A percentile compares a stretch with the other conserved stretches of the same genome.
Evolutionary conservation across 2,113 vertebrate genomes (phyloP).

Genomic region (Melanostigma gelatinosum): DNA sequence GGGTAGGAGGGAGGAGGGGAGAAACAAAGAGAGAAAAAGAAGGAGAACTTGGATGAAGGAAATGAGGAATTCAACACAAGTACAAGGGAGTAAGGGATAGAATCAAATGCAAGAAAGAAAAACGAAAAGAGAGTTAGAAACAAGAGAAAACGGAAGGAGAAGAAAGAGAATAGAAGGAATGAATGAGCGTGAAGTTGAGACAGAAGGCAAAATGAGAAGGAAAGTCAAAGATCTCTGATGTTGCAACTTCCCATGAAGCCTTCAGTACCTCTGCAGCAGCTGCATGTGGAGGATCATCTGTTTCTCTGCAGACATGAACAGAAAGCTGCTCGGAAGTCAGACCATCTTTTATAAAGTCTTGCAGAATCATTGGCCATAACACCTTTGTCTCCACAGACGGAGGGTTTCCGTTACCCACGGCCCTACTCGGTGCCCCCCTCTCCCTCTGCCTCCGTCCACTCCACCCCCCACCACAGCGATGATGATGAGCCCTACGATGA

Average conservation of each 20-base stretch:
- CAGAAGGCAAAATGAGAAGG: neutral
- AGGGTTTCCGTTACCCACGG: constrained; percentile 92
- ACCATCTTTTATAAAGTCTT: neutral
- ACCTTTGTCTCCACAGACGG: constrained; percentile 79
- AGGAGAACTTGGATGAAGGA: neutral
- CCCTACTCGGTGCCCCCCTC: constrained; percentile 95
- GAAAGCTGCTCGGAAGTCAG: neutral
- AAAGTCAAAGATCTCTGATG: no score
- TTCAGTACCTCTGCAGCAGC: neutral
- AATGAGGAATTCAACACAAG: neutral
- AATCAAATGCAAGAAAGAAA: neutral
- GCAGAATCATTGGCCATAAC: neutral
- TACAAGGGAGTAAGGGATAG: neutral
- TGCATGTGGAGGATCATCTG: neutral
- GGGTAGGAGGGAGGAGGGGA: neutral
- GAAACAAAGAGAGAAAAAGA: neutral
- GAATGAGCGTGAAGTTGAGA: neutral
- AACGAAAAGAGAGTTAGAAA: neutral
- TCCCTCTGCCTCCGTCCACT: constrained; percentile 90
- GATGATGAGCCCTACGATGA: constrained; percentile 90
- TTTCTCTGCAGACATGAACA: neutral
- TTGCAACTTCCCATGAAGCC: neutral
- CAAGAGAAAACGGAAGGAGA: neutral
- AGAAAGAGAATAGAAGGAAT: neutral
- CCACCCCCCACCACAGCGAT: constrained; percentile 91